Base-by-base conservation (phyloP, 2,113 vertebrate genomes). In the Anolis sagrei region DNA sequence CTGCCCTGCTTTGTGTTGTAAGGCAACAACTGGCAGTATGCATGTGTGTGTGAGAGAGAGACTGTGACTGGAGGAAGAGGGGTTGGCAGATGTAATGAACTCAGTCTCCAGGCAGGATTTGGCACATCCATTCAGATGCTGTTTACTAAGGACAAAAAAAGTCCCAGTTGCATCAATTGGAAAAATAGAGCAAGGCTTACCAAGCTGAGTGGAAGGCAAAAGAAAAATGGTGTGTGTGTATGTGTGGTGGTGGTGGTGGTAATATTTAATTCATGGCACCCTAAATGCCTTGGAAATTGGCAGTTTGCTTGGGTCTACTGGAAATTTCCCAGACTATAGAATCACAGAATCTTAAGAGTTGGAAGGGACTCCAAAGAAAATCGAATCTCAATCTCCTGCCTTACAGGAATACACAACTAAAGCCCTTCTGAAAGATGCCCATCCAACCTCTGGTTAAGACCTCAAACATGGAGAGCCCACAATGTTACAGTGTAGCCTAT, bases 101-200 rank as follows among this genome's bases (percentile, higher is more conserved):
- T 86, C 36, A 29, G 18, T 81, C 76, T 81, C 49, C 69, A 86
- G 72, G 84, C 36, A 89, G 7, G 25, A 54, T 48, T 79, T 21
- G 13, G 58, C 70, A 1, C n/a, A 54, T 73, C 66, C 64, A 76
- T 83, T 85, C 85, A 77, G 25, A 49, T 90, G 74, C 87, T 66
- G 86, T 76, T 90, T 88, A 79, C 62, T 76, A 78, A 86, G 79
- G 49, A 16, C 44, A 91, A 76, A 44, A 89, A 85, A 68, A 89
- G 76, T 68, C 11, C 36, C 49, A 32, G 84, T 36, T 64, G 16
- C 76, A 32, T 64, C 58, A 81, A 39, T 48, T 54, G 48, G 25
- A 29, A 25, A 69, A 77, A 4, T 48, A 69, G 70, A 21, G 10
- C 29, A 54, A 49, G 36, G 36, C n/a, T 27, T 84, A 62, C 25